Conservation (phyloP, 2,797 vertebrate genomes). For the Mormyrops attenuatus region DNA sequence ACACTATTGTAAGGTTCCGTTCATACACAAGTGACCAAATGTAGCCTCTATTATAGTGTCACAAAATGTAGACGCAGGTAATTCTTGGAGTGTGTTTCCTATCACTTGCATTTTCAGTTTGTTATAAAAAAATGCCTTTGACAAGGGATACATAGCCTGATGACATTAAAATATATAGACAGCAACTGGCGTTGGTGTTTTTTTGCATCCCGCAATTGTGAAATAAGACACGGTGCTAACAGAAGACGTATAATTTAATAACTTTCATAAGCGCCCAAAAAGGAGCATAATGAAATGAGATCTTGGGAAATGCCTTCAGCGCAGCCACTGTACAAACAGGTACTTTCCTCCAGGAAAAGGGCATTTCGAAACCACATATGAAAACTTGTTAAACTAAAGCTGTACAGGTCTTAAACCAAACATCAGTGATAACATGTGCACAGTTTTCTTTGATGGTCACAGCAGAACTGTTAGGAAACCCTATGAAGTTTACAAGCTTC, state of each 20-base stretch:
- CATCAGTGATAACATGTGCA: constrained; percentile 50
- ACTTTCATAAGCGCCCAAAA: constrained; percentile 38
- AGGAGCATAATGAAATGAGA: constrained; percentile 53
- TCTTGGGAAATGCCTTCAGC: constrained; percentile 70
- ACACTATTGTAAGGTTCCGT: constrained; percentile 43
- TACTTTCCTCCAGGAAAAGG: constrained; percentile 31
- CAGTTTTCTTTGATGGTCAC: constrained; percentile 44
- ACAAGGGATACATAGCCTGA: constrained; percentile 64
- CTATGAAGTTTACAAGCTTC: constrained; percentile 49
- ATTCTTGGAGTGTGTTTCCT: constrained; percentile 21
- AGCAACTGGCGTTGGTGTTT: constrained; percentile 40
- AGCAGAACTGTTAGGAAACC: constrained; percentile 48
- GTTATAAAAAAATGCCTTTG: constrained; percentile 65
- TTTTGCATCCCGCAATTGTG: neutral
- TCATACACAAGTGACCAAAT: constrained; percentile 69
- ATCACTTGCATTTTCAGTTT: constrained; percentile 33
- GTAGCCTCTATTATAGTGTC: constrained; percentile 62
- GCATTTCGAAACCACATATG: constrained; percentile 38
- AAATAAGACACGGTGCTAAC: constrained; percentile 6
- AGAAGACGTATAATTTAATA: constrained; percentile 38
- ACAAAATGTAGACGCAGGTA: constrained; percentile 57
- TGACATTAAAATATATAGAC: constrained; percentile 57
- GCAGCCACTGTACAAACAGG: constrained; percentile 51
- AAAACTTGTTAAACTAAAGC: constrained; percentile 47
- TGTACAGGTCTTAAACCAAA: constrained; percentile 50